Percentiles rank a stretch among this genome's conserved stretches.
These are phyloP conservation scores for Melanerpes aurifrons DNA, from an alignment of 2,113 vertebrate species.

Conservation along the genomic window DNA sequence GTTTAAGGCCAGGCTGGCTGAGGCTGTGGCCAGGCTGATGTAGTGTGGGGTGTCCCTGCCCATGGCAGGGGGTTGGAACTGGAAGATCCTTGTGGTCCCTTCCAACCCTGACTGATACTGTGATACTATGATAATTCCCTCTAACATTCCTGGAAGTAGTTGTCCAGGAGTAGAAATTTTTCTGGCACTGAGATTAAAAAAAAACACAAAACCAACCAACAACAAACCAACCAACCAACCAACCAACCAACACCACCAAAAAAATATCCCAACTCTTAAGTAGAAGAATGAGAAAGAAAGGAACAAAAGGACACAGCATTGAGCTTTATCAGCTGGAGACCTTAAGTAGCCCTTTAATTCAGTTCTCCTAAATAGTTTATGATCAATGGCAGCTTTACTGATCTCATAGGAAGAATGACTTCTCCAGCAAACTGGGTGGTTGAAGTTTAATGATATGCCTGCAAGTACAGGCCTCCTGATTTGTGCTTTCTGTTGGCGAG, in stretches of 20 bases:
- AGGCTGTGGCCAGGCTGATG: no score
- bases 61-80: no score
- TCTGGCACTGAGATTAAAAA: not conserved
- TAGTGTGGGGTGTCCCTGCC: no score
- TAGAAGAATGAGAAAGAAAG: not conserved
- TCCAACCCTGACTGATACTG: no score
- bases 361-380: conserved; percentile 14
- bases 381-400: not conserved
- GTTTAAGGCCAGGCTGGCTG: no score
- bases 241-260: no score
- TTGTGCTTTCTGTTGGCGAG: not conserved
- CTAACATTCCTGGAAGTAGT: not conserved
- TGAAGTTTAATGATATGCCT: conserved; percentile 8
- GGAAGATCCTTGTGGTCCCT: no score
- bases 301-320: not conserved
- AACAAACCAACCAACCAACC: no score
- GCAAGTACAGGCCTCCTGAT: conserved; percentile 7
- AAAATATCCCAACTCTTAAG: not conserved
- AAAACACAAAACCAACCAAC: no score
- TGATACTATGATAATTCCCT: not conserved
- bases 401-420: conserved; percentile 36
- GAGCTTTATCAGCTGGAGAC: not conserved
- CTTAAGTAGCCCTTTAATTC: not conserved
- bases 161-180: not conserved
- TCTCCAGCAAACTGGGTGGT: not conserved